Conservation (phyloP, 2,888 invertebrate genomes). For the Epistrophe eligans region DNA sequence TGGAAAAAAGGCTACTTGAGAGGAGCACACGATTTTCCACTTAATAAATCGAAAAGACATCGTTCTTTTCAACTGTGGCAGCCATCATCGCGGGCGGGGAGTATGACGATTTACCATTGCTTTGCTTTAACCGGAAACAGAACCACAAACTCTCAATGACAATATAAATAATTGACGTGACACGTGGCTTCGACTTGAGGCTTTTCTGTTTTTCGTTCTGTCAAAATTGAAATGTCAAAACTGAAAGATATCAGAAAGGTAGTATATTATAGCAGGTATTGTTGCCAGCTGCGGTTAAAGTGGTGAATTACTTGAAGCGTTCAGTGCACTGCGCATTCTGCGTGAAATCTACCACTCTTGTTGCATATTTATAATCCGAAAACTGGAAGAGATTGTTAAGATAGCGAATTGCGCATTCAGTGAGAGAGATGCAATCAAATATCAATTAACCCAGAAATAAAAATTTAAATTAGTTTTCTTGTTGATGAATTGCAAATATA, state of each 20-base stretch:
- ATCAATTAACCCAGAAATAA: conserved; percentile 43
- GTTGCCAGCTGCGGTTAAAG: conserved; percentile 30
- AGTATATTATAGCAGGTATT: neutral
- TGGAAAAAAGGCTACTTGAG: conserved; percentile 37
- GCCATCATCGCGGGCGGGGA: neutral
- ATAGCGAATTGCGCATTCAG: conserved; percentile 33
- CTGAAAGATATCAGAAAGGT: neutral
- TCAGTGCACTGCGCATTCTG: conserved; percentile 36
- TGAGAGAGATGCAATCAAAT: conserved; percentile 28
- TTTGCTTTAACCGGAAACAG: conserved; percentile 52
- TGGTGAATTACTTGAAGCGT: conserved; percentile 45
- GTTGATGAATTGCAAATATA: conserved; percentile 55
- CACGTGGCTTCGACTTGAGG: conserved; percentile 32
- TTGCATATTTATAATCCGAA: conserved; percentile 55
- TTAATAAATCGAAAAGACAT: conserved; percentile 66
- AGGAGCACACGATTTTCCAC: conserved; percentile 68
- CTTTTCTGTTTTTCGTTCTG: conserved; percentile 34
- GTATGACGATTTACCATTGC: neutral
- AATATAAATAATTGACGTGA: conserved; percentile 42
- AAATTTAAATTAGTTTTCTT: conserved; percentile 31
- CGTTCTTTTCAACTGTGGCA: conserved; percentile 12
- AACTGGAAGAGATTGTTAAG: conserved; percentile 31
- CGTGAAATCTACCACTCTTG: conserved; percentile 31
- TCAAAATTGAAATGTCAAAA: conserved; percentile 60
- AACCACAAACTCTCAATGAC: conserved; percentile 46